phyloP scores from a whole-genome alignment of 2,888 invertebrate species.

The Ornithoptera priamus region DNA sequence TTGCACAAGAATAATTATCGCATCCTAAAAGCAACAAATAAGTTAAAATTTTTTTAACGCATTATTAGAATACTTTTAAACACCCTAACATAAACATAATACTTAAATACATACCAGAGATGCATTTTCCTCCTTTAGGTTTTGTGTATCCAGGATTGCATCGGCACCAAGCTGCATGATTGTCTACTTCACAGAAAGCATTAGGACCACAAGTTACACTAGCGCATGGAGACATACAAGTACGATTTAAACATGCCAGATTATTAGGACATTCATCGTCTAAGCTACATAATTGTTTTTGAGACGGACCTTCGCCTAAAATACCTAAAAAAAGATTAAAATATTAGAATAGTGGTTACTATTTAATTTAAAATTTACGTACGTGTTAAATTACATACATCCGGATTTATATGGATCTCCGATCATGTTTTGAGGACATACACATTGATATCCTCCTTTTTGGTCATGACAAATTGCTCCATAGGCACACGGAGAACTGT shows the following conservation, averaged over 20 bases:
- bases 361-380: not conserved
- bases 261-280: conserved; percentile 91
- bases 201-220: conserved; percentile 89
- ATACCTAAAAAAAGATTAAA: conserved; percentile 48
- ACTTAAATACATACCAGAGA: conserved; percentile 81
- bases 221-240: conserved; percentile 90
- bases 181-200: conserved; percentile 92
- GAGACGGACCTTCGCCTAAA: conserved; percentile 65
- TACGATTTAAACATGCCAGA: conserved; percentile 87
- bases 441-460: conserved; percentile 91
- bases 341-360: conserved; percentile 8
- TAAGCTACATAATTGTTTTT: conserved; percentile 84
- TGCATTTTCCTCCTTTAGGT: conserved; percentile 89
- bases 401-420: conserved; percentile 93
- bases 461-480: conserved; percentile 94
- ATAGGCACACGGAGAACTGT: conserved; percentile 90
- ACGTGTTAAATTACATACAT: conserved; percentile 79
- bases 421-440: conserved; percentile 89
- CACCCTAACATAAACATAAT: not conserved
- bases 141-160: conserved; percentile 91
- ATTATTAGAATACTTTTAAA: conserved; percentile 8
- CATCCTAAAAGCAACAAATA: conserved; percentile 80
- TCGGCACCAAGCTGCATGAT: conserved; percentile 93
- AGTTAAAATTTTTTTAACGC: not conserved
- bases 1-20: conserved; percentile 87